Evolutionary conservation across 2,888 invertebrate species (phyloP), one percentile per base, ranked within the genome.

Genomic region (Pseudococcus longispinus): DNA sequence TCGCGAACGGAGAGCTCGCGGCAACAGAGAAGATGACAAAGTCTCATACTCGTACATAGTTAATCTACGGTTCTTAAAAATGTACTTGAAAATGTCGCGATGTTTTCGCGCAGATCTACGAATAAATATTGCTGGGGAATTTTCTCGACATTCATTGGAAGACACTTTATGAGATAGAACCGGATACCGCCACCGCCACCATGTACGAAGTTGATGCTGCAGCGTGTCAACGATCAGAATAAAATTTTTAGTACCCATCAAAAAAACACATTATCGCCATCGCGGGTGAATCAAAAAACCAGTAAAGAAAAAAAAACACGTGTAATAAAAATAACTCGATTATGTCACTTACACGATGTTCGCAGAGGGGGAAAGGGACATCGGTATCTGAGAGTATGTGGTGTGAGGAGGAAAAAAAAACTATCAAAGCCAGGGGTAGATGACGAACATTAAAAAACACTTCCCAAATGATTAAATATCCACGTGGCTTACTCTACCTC

Each of bases 241-340:
- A 70, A 70, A 70, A 70, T 18, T 70, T 70, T 70, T 70, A 85
- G 70, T 85, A 70, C 85, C 85, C 85, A 44, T 85, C 85, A 65
- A 70, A 85, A 29, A 44, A 85, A 85, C 85, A 65, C 37, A 85
- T 85, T 85, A 85, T 85, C 85, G 65, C 85, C 37, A 85, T 84
- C 26, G 77, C 65, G 29, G 85, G 46, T 85, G 85, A 85, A 85
- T 85, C 65, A 85, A 65, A 85, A 32, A 84, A 84, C 23, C 46
- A 15, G 23, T 37, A 55, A 29, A 55, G 29, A 55, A 83, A 83
- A 46, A 84, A 84, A 84, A 84, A 84, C 84, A 84, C 84, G 84
- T 84, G 84, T 84, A 84, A 84, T 84, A 84, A 84, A 84, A 84
- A 84, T 84, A 84, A 51, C 84, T 84, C 55, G 51, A 84, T 84